A percentile compares a stretch with the other conserved stretches of the same genome.
phyloP scores from a whole-genome alignment of 1,140 invertebrate species.

The Bradynema listronoti region DNA sequence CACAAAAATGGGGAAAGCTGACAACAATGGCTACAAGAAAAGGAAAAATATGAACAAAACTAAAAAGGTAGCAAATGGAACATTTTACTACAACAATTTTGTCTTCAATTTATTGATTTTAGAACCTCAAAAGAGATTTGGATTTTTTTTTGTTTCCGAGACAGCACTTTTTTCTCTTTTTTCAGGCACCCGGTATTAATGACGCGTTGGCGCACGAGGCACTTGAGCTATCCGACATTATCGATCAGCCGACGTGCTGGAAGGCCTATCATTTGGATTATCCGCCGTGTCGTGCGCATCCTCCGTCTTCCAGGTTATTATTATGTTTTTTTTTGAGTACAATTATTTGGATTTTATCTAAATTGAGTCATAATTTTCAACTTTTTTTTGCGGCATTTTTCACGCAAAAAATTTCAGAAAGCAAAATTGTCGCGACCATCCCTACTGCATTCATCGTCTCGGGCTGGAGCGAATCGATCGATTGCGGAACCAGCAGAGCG shows the following conservation, averaged over 20 bases:
- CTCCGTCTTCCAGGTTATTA: constrained; percentile 34
- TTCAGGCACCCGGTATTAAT: too few relatives aligned
- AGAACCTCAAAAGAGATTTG: too few relatives aligned
- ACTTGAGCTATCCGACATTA: constrained; percentile 14
- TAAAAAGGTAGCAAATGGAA: too few relatives aligned
- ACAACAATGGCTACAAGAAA: too few relatives aligned
- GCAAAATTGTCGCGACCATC: constrained; percentile 45
- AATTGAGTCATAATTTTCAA: neutral
- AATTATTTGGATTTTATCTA: constrained; percentile 14
- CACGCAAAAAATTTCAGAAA: constrained; percentile 21
- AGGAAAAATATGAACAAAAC: too few relatives aligned
- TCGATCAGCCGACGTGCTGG: constrained; percentile 26
- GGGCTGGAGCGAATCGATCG: constrained; percentile 55
- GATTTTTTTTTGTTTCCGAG: too few relatives aligned
- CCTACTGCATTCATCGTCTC: constrained; percentile 45
- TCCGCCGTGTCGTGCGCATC: constrained; percentile 14
- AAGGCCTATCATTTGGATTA: constrained; percentile 19
- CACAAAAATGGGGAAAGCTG: too few relatives aligned
- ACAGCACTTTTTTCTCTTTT: too few relatives aligned
- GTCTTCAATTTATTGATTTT: too few relatives aligned
- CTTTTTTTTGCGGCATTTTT: neutral
- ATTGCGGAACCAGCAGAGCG: constrained; percentile 21
- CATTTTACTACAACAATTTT: too few relatives aligned
- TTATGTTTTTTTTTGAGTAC: constrained; percentile 7
- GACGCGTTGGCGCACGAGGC: too few relatives aligned